Percentiles rank a stretch among this genome's conserved stretches.
phyloP scores from a whole-genome alignment of 2,888 invertebrate genomes.

The Philereme transversata region DNA sequence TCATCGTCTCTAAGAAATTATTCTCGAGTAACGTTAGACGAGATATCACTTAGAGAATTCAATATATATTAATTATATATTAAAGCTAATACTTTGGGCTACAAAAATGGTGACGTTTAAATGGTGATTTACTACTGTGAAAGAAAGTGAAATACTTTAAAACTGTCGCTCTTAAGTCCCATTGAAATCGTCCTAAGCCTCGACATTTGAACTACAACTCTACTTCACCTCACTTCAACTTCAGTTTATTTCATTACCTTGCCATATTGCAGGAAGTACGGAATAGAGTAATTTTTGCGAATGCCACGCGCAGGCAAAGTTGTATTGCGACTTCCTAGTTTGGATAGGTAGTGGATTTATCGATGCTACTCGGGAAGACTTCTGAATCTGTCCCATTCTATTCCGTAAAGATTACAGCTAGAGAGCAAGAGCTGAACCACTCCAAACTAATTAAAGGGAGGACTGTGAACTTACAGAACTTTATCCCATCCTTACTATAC shows the following conservation, averaged over 20 bases:
- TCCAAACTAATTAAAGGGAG: not conserved
- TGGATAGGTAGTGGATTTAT: slow-evolving; percentile 58
- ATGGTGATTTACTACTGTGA: no score
- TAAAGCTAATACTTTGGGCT: no score
- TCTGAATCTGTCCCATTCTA: slow-evolving; percentile 50
- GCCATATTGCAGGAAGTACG: slow-evolving; percentile 8
- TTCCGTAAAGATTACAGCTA: slow-evolving; percentile 20
- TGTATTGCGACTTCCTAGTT: slow-evolving; percentile 39
- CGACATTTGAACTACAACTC: not conserved
- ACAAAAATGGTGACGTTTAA: no score
- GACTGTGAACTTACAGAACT: no score
- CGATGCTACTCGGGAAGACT: slow-evolving; percentile 52
- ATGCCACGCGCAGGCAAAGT: slow-evolving; percentile 30
- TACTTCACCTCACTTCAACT: slow-evolving; percentile 3
- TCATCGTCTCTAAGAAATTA: no score
- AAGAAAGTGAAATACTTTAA: no score
- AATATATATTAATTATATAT: no score
- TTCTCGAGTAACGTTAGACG: no score
- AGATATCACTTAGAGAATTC: no score
- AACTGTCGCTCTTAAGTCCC: not conserved
- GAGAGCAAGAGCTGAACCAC: slow-evolving; percentile 10
- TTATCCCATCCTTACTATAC: no score
- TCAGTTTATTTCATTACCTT: slow-evolving; percentile 12
- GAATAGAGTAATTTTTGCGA: slow-evolving; percentile 28
- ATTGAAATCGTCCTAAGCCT: not conserved